Evolutionary conservation across 2,888 invertebrate species (phyloP).

Genomic region (Carabus problematicus): DNA sequence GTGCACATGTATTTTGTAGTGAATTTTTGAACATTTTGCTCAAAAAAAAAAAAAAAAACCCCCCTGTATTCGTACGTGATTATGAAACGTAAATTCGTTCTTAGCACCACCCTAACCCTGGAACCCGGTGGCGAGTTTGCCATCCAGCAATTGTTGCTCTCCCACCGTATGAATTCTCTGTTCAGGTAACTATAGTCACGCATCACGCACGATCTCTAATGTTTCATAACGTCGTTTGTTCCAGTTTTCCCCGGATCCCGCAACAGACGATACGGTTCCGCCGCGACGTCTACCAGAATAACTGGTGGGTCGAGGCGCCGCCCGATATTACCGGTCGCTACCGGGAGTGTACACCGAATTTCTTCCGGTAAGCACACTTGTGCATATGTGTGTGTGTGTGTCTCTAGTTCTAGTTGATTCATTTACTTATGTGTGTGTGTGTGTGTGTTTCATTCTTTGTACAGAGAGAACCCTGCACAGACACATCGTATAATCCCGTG

Average conservation of each 20-base stretch:
- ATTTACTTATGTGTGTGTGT: not conserved
- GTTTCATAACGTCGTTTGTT: slow-evolving; percentile 31
- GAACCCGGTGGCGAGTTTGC: slow-evolving; percentile 68
- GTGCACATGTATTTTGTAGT: too few relatives aligned
- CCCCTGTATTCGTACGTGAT: too few relatives aligned
- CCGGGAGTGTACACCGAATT: slow-evolving; percentile 76
- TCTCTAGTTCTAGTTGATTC: not conserved
- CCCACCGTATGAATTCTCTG: slow-evolving; percentile 54
- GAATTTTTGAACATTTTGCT: too few relatives aligned
- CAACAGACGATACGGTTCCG: slow-evolving; percentile 54
- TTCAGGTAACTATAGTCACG: slow-evolving; percentile 43
- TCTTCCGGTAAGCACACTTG: slow-evolving; percentile 69
- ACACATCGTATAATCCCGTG: slow-evolving; percentile 85
- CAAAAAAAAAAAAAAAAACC: too few relatives aligned
- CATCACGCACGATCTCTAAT: slow-evolving; percentile 16
- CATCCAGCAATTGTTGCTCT: slow-evolving; percentile 66
- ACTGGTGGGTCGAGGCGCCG: slow-evolving; percentile 76
- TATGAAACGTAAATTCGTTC: slow-evolving; percentile 49
- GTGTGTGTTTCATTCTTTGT: slow-evolving; percentile 52
- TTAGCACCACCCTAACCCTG: slow-evolving; percentile 73
- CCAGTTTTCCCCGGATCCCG: slow-evolving; percentile 23
- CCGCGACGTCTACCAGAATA: slow-evolving; percentile 76
- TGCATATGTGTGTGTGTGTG: slow-evolving; percentile 1
- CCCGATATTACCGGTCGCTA: slow-evolving; percentile 74
- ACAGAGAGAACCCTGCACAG: slow-evolving; percentile 80